Percentiles rank a stretch among this genome's conserved stretches.
Conservation (phyloP, 2,797 vertebrate species). For the Euthynnus affinis region DNA sequence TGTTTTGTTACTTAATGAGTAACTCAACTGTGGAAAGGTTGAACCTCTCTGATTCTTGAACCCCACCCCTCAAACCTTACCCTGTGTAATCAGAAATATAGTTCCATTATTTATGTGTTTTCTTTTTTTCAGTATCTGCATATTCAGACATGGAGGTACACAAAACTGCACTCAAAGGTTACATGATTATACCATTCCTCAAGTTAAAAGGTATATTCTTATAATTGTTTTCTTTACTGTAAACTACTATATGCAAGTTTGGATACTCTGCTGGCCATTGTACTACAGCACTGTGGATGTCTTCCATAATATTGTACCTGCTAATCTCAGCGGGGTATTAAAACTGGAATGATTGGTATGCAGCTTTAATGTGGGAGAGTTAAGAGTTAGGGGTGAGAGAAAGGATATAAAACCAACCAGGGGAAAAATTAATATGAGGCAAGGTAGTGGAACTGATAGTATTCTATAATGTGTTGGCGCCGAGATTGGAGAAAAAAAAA, state of each 20-base stretch:
- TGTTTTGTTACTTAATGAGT: conserved; percentile 88
- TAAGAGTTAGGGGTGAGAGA: conserved; percentile 80
- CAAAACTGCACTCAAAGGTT: conserved; percentile 14
- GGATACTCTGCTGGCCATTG: conserved; percentile 59
- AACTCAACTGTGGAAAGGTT: conserved; percentile 84
- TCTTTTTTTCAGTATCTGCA: not conserved
- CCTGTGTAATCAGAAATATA: conserved; percentile 38
- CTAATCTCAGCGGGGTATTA: conserved; percentile 83
- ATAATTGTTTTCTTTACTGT: conserved; percentile 27
- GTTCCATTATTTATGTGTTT: conserved; percentile 26
- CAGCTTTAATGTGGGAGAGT: conserved; percentile 82
- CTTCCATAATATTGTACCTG: conserved; percentile 82
- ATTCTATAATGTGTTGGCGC: conserved; percentile 83
- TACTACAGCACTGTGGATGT: conserved; percentile 59
- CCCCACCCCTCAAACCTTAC: conserved; percentile 67
- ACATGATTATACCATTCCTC: conserved; percentile 10
- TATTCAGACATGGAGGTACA: not conserved
- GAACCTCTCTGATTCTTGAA: conserved; percentile 70
- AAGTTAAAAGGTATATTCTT: conserved; percentile 9
- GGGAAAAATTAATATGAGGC: conserved; percentile 87
- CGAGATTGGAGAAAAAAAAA: conserved; percentile 70
- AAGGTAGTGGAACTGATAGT: conserved; percentile 87
- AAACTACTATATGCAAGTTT: conserved; percentile 39
- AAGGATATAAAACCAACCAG: conserved; percentile 86
- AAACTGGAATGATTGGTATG: conserved; percentile 83